A percentile compares a stretch with the other conserved stretches of the same genome.
phyloP scores from a whole-genome alignment of 2,888 invertebrate species.

The Ornithoptera priamus region DNA sequence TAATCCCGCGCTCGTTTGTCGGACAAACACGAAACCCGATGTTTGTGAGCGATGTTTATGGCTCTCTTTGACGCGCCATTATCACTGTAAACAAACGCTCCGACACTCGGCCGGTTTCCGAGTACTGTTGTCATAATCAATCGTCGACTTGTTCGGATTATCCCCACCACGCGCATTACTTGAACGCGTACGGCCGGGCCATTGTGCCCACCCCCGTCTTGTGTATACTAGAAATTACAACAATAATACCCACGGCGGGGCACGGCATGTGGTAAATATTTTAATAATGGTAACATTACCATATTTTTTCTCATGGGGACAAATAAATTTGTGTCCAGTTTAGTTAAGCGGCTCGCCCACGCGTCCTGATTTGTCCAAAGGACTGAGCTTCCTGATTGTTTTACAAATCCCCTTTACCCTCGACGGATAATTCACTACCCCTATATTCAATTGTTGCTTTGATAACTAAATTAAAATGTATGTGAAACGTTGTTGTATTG shows the following conservation, averaged over 20 bases:
- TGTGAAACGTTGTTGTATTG: no score
- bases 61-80: slow-evolving; percentile 17
- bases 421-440: no score
- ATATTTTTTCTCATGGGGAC: slow-evolving; percentile 18
- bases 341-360: neutral
- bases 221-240: slow-evolving; percentile 13
- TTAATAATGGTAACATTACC: slow-evolving; percentile 18
- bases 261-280: slow-evolving; percentile 13
- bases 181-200: neutral
- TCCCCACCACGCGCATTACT: no score
- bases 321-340: slow-evolving; percentile 9
- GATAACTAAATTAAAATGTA: no score
- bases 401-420: no score
- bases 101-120: slow-evolving; percentile 6
- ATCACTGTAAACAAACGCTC: slow-evolving; percentile 12
- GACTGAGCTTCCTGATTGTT: no score
- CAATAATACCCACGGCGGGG: slow-evolving; percentile 6
- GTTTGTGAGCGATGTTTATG: slow-evolving; percentile 29
- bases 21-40: slow-evolving; percentile 39
- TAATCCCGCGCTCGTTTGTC: slow-evolving; percentile 37
- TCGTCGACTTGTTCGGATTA: slow-evolving; percentile 6
- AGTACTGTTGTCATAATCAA: slow-evolving; percentile 13
- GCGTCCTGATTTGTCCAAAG: no score
- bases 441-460: no score
- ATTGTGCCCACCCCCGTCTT: slow-evolving; percentile 2